phyloP scores from a whole-genome alignment of 2,888 invertebrate genomes.

The Epistrophella euchroma region DNA sequence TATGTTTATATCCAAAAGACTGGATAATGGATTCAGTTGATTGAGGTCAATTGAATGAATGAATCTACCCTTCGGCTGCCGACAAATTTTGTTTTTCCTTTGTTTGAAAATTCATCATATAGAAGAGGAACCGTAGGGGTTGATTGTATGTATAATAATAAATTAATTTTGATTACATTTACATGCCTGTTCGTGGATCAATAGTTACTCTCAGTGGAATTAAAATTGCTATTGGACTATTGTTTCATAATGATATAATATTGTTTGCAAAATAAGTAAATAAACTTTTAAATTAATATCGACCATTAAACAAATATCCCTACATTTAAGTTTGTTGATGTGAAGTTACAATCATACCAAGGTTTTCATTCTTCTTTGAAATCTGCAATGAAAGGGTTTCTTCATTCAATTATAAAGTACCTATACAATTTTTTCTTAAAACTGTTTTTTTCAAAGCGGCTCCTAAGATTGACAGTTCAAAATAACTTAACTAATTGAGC shows the following conservation, averaged over 20 bases:
- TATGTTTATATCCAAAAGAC: constrained; percentile 17
- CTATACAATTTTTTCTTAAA: neutral
- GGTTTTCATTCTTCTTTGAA: neutral
- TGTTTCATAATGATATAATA: constrained; percentile 50
- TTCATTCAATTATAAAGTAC: neutral
- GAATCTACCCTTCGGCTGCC: constrained; percentile 61
- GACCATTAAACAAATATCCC: constrained; percentile 4
- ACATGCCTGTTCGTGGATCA: constrained; percentile 45
- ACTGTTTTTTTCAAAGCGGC: too few species aligned
- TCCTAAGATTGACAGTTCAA: too few species aligned
- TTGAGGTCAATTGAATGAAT: constrained; percentile 68
- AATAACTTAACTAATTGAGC: too few species aligned
- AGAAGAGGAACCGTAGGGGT: constrained; percentile 36
- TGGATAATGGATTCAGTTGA: constrained; percentile 35
- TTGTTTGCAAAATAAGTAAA: constrained; percentile 47
- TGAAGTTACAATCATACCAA: neutral
- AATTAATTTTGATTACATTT: constrained; percentile 67
- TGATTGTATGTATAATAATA: constrained; percentile 51
- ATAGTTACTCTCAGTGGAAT: constrained; percentile 50
- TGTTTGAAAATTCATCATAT: constrained; percentile 44
- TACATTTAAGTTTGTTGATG: neutral
- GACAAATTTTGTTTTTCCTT: constrained; percentile 51
- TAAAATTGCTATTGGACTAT: constrained; percentile 45
- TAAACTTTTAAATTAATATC: constrained; percentile 32
- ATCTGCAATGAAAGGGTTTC: neutral